These are phyloP conservation scores for Sinonovacula constricta DNA, from an alignment of 1,140 invertebrate species.

Conservation along the genomic window DNA sequence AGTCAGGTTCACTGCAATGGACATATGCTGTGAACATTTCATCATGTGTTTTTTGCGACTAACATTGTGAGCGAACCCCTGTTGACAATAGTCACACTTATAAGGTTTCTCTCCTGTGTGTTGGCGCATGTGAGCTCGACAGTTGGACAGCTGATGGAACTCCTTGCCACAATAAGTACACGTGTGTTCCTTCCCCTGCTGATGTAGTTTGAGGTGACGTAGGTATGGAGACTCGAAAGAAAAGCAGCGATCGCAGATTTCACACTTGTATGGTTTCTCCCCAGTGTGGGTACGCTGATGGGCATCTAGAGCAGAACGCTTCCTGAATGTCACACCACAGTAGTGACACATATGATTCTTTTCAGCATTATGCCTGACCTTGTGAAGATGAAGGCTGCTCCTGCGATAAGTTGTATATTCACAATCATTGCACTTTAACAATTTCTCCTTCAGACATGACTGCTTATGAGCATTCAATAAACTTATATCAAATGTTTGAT, in stretches of 20 bases:
- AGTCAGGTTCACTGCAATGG: no score
- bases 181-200: constrained; percentile 9
- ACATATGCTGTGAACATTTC: no score
- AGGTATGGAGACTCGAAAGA: constrained; percentile 1
- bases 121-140: constrained; percentile 21
- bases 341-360: constrained; percentile 51
- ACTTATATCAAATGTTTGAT: background rate
- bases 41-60: constrained; percentile 16
- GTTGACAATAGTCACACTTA: constrained; percentile 36
- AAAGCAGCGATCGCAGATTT: constrained; percentile 39
- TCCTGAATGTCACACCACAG: constrained; percentile 36
- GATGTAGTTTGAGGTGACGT: constrained; percentile 37
- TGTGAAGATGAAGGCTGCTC: constrained; percentile 6
- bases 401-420: background rate
- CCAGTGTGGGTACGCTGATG: constrained; percentile 52
- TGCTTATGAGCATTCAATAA: background rate
- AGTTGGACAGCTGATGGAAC: constrained; percentile 19
- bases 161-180: constrained; percentile 27
- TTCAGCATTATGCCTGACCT: constrained; percentile 32
- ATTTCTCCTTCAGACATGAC: background rate
- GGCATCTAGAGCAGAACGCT: constrained; percentile 13
- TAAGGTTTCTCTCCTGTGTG: constrained; percentile 35
- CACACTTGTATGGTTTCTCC: constrained; percentile 53
- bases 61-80: constrained; percentile 28
- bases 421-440: background rate